Evolutionary conservation across 2,113 vertebrate species (phyloP), one percentile per base, ranked within the genome.

Genomic region (Orthonyx spaldingii): DNA sequence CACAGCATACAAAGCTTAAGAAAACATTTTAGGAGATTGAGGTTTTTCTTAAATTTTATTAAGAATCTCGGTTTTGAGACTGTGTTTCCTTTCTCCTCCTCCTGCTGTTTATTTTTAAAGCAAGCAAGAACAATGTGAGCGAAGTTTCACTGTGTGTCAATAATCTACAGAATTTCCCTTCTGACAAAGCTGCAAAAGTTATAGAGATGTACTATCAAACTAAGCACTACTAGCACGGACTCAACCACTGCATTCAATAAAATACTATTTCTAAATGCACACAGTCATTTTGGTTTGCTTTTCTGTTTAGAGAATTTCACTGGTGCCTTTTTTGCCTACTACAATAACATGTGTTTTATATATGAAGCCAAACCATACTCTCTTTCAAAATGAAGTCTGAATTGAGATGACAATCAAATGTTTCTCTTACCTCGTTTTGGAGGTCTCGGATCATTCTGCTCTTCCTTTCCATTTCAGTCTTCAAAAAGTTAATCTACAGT

Each of bases 391-490:
- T n/a, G 50, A 80, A 53, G 14, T 49, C 22, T 46, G 47, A 70
- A 19, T 6, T 32, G 23, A 60, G 33, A 35, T 32, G 35, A 44
- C 32, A 72, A 79, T 33, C 32, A 78, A 90, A 72, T 26, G 13
- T 28, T 61, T 16, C 16, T 77, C 96, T 97, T 98, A 99, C 99
- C 99, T 99, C 99, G 20, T 99, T 99, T 91, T 99, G 99, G 52
- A 99, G 98, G 96, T 99, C 99, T 95, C 99, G 99, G 90, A 99
- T 99, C 97, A 99, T 99, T 98, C 99, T 99, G 94, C 96, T 99
- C 94, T 99, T 99, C 95, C 99, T 99, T 96, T 99, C 99, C 98
- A 99, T 98, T 98, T 99, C 99, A 87, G 98, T 99, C 98, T 99
- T 99, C 64, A 99, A 97, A 96, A 99, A 99, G 94, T 99, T 99